These are phyloP conservation scores for Rhopalosiphum padi DNA, from an alignment of 1,140 invertebrate genomes.

Conservation along the genomic window DNA sequence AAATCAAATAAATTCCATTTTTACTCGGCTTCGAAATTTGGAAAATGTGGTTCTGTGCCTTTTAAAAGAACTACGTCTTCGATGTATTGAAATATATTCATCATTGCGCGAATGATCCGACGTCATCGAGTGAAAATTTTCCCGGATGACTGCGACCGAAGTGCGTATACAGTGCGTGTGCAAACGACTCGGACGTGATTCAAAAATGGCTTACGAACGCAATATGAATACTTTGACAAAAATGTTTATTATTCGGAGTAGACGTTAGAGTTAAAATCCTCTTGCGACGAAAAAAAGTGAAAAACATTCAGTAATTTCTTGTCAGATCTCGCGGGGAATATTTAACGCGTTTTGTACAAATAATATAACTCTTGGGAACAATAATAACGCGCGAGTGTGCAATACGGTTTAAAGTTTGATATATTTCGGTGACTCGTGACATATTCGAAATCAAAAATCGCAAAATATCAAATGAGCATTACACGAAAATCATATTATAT, in stretches of 20 bases:
- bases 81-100: not conserved
- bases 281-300: not conserved
- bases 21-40: not conserved
- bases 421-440: not conserved
- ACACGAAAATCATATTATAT: not conserved
- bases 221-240: not conserved
- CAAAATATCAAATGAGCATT: not conserved
- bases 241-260: not conserved
- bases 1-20: not conserved
- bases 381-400: not conserved
- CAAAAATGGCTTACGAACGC: not conserved
- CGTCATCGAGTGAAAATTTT: not conserved
- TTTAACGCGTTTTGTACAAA: not conserved
- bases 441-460: not conserved
- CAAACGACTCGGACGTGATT: not conserved
- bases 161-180: not conserved
- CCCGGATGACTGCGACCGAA: not conserved
- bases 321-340: not conserved
- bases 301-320: slow-evolving; percentile 9
- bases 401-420: not conserved
- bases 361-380: not conserved
- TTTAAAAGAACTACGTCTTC: not conserved
- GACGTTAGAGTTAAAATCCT: not conserved
- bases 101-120: not conserved
- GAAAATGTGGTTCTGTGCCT: not conserved